Percentiles rank a stretch among this genome's conserved stretches.
These are phyloP conservation scores for Eulithis prunata DNA, from an alignment of 2,888 invertebrate species.

Conservation along the genomic window DNA sequence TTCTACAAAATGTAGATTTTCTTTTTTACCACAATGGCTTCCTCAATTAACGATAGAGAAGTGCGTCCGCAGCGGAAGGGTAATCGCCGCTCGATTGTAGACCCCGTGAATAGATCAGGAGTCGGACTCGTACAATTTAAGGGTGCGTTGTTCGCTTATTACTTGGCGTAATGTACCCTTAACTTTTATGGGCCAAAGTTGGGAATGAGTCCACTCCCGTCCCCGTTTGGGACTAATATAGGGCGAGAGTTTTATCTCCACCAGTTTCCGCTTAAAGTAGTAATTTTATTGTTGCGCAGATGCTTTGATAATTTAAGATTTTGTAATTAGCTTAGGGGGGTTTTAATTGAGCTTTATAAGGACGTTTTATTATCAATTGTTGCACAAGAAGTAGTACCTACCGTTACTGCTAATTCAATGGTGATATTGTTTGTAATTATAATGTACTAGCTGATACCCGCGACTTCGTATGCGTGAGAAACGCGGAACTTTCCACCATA, in stretches of 20 bases:
- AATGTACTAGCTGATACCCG: too few relatives aligned
- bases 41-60: conserved; percentile 24
- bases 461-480: too few relatives aligned
- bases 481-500: too few relatives aligned
- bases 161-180: conserved; percentile 81
- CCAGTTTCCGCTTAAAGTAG: conserved; percentile 65
- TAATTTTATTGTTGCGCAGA: conserved; percentile 60
- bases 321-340: conserved; percentile 33
- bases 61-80: conserved; percentile 27
- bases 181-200: conserved; percentile 82
- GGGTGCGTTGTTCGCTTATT: conserved; percentile 77
- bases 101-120: conserved; percentile 63
- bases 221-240: conserved; percentile 71
- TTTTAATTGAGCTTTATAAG: conserved; percentile 24
- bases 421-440: too few relatives aligned
- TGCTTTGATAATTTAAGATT: conserved; percentile 41
- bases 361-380: conserved; percentile 1
- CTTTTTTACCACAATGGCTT: conserved; percentile 19
- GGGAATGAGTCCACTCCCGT: conserved; percentile 62
- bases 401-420: too few relatives aligned
- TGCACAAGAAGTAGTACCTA: too few relatives aligned
- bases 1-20: background rate
- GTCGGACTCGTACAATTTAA: conserved; percentile 66
- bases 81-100: conserved; percentile 35
- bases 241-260: conserved; percentile 74